Evolutionary conservation across 2,888 invertebrate genomes (phyloP).

Genomic region (Ethmia dodecea): DNA sequence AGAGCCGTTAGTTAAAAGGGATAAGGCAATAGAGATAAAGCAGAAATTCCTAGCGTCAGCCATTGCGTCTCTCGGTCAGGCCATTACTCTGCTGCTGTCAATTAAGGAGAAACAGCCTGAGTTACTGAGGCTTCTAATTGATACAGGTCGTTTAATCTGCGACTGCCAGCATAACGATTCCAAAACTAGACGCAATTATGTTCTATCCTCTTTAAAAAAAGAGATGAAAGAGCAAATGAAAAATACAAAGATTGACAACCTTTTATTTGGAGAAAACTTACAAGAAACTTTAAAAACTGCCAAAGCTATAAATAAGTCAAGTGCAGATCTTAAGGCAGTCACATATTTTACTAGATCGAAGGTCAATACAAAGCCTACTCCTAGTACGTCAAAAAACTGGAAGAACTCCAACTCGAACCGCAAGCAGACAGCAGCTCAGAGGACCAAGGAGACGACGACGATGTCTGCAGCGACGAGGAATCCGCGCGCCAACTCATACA

Average conservation of each 20-base stretch:
- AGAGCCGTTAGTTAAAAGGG: slow-evolving; percentile 1
- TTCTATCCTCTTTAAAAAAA: too few species aligned
- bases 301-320: slow-evolving; percentile 2
- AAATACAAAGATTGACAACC: not conserved
- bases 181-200: too few species aligned
- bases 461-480: not conserved
- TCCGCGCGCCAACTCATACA: not conserved
- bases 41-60: slow-evolving; percentile 1
- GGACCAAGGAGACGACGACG: not conserved
- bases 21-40: slow-evolving; percentile 2
- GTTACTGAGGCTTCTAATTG: not conserved
- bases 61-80: slow-evolving; percentile 1
- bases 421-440: not conserved
- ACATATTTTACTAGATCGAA: too few species aligned
- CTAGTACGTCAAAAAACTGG: too few species aligned
- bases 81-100: slow-evolving; percentile 2
- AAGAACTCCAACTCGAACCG: not conserved
- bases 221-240: too few species aligned
- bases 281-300: too few species aligned
- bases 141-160: slow-evolving; percentile 1
- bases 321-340: not conserved
- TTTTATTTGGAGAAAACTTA: slow-evolving; percentile 3
- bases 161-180: slow-evolving; percentile 8
- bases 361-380: too few species aligned
- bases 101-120: not conserved